These are phyloP conservation scores for Pegea sp. DNA, from an alignment of 23 tunicate species.

Conservation along the genomic window DNA sequence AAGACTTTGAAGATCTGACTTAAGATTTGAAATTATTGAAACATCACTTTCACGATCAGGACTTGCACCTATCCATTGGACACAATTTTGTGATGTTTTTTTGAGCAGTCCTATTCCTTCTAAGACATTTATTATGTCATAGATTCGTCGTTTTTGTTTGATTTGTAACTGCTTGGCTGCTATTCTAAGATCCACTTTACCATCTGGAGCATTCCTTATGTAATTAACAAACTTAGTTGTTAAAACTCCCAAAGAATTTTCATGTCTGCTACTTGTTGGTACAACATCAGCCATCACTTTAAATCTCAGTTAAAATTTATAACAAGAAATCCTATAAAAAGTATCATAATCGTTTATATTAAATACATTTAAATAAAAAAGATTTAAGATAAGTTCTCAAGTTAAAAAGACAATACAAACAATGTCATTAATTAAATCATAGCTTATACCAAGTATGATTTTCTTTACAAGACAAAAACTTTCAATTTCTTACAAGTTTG, in stretches of 20 bases:
- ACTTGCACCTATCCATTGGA: constrained; percentile 92
- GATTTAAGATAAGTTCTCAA: no score
- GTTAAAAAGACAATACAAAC: no score
- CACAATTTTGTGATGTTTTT: constrained; percentile 79
- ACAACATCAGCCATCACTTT: no score
- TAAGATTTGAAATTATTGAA: constrained; percentile 41
- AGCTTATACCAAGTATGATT: no score
- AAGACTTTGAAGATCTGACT: constrained; percentile 27
- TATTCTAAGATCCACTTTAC: constrained; percentile 69
- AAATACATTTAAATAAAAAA: no score
- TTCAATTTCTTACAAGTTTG: no score
- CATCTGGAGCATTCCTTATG: constrained; percentile 65
- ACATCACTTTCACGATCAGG: constrained; percentile 56
- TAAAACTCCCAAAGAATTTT: constrained; percentile 66
- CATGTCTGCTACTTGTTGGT: constrained; percentile 70
- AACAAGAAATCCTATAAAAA: no score
- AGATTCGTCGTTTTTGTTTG: constrained; percentile 79
- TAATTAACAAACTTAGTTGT: constrained; percentile 67
- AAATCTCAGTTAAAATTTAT: no score
- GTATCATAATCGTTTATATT: no score
- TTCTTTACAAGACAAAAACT: no score
- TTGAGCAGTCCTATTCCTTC: constrained; percentile 92
- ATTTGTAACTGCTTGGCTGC: constrained; percentile 82
- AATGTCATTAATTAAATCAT: no score
- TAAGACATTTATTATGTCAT: constrained; percentile 85